phyloP scores from a whole-genome alignment of 2,113 vertebrate species.

The Lethenteron reissneri region DNA sequence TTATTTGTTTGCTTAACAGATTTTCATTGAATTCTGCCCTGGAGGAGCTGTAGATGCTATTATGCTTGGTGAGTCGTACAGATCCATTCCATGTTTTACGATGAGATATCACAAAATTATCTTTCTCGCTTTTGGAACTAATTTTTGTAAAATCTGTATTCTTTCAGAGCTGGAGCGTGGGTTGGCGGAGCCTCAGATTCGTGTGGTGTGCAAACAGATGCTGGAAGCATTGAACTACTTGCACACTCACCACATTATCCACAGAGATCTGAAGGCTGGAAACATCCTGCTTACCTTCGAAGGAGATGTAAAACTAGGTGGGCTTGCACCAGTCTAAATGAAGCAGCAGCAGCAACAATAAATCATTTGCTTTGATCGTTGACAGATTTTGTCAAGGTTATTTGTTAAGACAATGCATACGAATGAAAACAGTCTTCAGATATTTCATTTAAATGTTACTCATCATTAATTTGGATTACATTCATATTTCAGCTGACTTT shows the following conservation, averaged over 20 bases:
- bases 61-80: constrained; percentile 39
- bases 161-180: constrained; percentile 3
- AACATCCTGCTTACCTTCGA: constrained; percentile 77
- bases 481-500: constrained; percentile 57
- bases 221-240: neutral
- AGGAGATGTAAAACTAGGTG: constrained; percentile 78
- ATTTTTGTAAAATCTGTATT: neutral
- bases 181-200: constrained; percentile 3
- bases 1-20: constrained; percentile 29
- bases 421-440: no score
- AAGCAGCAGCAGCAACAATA: no score
- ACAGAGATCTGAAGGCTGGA: constrained; percentile 85
- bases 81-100: neutral
- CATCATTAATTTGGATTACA: no score
- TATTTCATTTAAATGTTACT: no score
- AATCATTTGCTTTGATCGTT: no score
- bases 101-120: neutral
- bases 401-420: no score
- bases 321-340: constrained; percentile 13
- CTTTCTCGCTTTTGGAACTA: neutral
- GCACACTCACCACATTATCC: constrained; percentile 14
- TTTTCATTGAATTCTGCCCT: constrained; percentile 90
- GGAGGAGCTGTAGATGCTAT: constrained; percentile 60
- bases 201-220: constrained; percentile 2
- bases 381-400: no score